Evolutionary conservation across 2,888 invertebrate genomes (phyloP).

Genomic region (Rhamnusium bicolor): DNA sequence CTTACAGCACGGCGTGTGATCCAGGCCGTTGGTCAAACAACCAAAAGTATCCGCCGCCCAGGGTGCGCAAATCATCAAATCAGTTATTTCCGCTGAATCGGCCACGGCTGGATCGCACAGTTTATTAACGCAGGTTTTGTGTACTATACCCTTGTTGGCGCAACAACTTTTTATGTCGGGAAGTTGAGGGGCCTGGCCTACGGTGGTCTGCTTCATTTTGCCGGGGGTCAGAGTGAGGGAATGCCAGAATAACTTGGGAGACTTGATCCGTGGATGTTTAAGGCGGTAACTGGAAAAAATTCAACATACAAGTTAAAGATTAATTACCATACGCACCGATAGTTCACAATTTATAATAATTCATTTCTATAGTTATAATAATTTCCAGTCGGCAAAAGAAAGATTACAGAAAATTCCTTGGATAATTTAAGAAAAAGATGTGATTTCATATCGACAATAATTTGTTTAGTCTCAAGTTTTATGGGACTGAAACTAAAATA

Average conservation of each 20-base stretch:
- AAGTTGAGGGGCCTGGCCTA: constrained; percentile 78
- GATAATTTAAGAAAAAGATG: too few relatives aligned
- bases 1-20: constrained; percentile 87
- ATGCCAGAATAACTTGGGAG: constrained; percentile 81
- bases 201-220: constrained; percentile 74
- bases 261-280: constrained; percentile 84
- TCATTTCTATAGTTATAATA: too few relatives aligned
- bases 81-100: constrained; percentile 77
- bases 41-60: constrained; percentile 88
- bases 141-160: constrained; percentile 78
- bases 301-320: too few relatives aligned
- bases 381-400: too few relatives aligned
- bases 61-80: constrained; percentile 91
- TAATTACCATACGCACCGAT: too few relatives aligned
- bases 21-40: constrained; percentile 85
- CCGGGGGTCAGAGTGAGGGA: constrained; percentile 81
- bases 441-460: too few relatives aligned
- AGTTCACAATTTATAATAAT: too few relatives aligned
- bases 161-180: constrained; percentile 85
- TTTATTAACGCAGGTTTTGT: constrained; percentile 83
- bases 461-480: too few relatives aligned
- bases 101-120: constrained; percentile 83
- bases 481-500: too few relatives aligned
- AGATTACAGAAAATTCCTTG: too few relatives aligned
- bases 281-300: constrained; percentile 75